phyloP scores from a whole-genome alignment of 2,113 vertebrate genomes.

The Isurus oxyrinchus region DNA sequence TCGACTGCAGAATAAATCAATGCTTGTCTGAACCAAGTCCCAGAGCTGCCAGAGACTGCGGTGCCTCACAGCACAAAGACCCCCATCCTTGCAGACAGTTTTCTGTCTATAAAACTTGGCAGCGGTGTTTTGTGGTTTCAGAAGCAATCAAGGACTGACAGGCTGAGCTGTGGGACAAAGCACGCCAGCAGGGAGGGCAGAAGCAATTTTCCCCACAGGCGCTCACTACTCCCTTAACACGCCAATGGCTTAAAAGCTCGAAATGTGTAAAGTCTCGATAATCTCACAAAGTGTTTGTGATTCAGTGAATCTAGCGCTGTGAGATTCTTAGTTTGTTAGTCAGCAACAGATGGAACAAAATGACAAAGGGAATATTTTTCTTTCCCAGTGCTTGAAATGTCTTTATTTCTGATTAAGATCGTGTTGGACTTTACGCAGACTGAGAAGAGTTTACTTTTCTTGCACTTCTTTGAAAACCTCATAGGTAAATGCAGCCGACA shows the following conservation, averaged over 20 bases:
- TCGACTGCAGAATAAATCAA: constrained; percentile 13
- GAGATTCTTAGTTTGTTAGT: not conserved
- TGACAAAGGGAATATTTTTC: not conserved
- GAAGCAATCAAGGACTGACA: constrained; percentile 11
- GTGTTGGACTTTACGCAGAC: not conserved
- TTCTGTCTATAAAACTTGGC: constrained; percentile 26
- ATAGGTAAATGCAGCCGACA: not conserved
- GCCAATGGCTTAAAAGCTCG: not conserved
- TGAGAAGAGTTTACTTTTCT: not conserved
- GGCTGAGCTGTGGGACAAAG: constrained; percentile 12
- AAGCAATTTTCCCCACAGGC: constrained; percentile 25
- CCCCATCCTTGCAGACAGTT: not conserved
- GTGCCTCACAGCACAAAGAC: constrained; percentile 4
- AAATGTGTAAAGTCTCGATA: constrained; percentile 2
- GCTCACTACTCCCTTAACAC: not conserved
- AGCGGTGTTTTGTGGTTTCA: constrained; percentile 1
- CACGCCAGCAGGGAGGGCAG: not conserved
- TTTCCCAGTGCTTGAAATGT: not conserved
- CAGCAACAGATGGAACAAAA: not conserved
- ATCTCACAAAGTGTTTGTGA: not conserved
- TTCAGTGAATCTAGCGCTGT: not conserved
- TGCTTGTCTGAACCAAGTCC: not conserved
- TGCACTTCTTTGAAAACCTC: not conserved
- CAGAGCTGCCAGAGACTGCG: not conserved
- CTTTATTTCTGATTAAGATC: not conserved